Percentiles rank a stretch among this genome's conserved stretches.
These are phyloP conservation scores for Tachuris rubrigastra DNA, from an alignment of 2,113 vertebrate genomes.

Conservation along the genomic window DNA sequence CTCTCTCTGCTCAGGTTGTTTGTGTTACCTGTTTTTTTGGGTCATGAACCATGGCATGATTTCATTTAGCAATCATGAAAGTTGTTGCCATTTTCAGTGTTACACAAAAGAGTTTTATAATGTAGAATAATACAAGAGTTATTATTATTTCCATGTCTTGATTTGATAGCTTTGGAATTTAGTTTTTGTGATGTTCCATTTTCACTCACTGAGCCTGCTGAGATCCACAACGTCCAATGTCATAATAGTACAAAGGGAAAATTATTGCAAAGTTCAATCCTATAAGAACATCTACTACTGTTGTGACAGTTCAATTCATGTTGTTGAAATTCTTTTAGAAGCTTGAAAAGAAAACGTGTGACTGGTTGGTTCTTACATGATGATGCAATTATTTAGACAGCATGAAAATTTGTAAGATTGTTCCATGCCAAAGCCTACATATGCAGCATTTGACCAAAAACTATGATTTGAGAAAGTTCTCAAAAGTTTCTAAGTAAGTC, in stretches of 20 bases:
- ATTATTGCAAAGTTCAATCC: neutral
- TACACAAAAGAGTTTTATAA: neutral
- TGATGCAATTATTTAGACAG: neutral
- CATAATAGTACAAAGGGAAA: neutral
- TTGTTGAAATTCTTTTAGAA: neutral
- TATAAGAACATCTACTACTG: neutral
- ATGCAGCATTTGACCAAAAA: neutral
- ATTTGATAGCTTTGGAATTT: neutral
- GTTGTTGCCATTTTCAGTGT: neutral
- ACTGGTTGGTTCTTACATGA: neutral
- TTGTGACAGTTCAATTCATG: neutral
- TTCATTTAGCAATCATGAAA: neutral
- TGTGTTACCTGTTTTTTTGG: neutral
- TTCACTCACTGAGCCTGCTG: neutral
- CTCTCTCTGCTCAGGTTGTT: neutral
- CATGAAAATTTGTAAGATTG: neutral
- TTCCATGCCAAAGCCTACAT: neutral
- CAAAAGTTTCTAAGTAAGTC: neutral
- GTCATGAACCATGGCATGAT: accelerated
- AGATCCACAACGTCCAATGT: neutral
- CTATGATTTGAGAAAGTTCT: neutral
- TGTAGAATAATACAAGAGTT: neutral
- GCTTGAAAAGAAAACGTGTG: neutral
- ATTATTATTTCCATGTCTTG: neutral
- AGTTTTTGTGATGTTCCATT: neutral